Evolutionary conservation across 2,113 vertebrate genomes (phyloP).

Genomic region (Phaethornis superciliosus): DNA sequence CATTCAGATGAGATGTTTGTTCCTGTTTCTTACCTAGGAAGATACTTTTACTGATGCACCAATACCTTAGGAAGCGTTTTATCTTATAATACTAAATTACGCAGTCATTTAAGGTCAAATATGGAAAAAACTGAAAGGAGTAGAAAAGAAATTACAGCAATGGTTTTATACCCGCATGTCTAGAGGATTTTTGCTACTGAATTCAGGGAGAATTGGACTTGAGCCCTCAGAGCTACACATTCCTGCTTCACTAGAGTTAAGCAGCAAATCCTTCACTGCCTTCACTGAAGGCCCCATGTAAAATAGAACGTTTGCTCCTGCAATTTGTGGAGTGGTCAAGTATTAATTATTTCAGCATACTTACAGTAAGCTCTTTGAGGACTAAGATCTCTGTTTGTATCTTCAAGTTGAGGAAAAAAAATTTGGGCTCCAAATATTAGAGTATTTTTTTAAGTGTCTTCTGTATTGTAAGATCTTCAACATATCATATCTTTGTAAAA

Average conservation of each 20-base stretch:
- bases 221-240: not conserved
- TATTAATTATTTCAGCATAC: not conserved
- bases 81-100: not conserved
- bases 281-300: not conserved
- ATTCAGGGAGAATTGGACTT: not conserved
- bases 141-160: not conserved
- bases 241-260: not conserved
- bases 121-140: accelerated
- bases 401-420: not conserved
- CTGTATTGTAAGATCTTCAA: slow-evolving; percentile 5
- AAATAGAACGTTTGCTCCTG: not conserved
- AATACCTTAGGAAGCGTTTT: not conserved
- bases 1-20: not conserved
- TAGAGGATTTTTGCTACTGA: not conserved
- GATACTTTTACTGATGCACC: not conserved
- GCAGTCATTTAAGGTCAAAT: not conserved
- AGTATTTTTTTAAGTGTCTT: not conserved
- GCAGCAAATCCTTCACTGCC: not conserved
- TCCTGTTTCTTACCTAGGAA: slow-evolving; percentile 17
- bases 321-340: not conserved
- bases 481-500: slow-evolving; percentile 31
- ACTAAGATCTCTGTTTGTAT: not conserved
- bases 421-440: not conserved
- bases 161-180: not conserved
- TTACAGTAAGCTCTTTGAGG: not conserved